These are phyloP conservation scores for Petrosia ficiformis DNA, from an alignment of 37 sponge, comb jelly and placozoan genomes.

Conservation along the genomic window DNA sequence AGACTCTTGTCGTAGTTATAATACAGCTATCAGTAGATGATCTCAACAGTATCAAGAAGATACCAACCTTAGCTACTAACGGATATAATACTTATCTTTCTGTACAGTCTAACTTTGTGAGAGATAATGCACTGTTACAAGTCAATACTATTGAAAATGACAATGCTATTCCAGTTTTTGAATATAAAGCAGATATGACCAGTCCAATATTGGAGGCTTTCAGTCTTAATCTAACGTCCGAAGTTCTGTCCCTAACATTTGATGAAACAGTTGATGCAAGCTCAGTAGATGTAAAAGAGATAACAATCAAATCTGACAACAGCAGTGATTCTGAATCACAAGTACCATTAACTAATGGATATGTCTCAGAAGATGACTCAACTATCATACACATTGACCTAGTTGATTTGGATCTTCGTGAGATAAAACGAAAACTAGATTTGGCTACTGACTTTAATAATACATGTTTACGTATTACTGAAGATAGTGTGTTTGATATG, in stretches of 20 bases:
- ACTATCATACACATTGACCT: conserved; percentile 52
- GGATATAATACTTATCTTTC: conserved; percentile 46
- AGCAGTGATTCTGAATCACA: background rate
- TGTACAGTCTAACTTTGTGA: conserved; percentile 31
- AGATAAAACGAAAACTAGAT: conserved; percentile 51
- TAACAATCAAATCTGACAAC: conserved; percentile 44
- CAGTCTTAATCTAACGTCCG: conserved; percentile 72
- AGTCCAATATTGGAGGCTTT: conserved; percentile 55
- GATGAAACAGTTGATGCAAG: conserved; percentile 77
- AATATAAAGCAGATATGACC: conserved; percentile 41
- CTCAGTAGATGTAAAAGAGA: conserved; percentile 13
- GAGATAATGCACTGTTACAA: conserved; percentile 37
- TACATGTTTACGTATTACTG: conserved; percentile 57
- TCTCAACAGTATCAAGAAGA: conserved; percentile 60
- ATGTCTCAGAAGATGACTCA: conserved; percentile 30
- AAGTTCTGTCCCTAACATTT: conserved; percentile 73
- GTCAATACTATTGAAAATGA: conserved; percentile 39
- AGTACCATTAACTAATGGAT: conserved; percentile 27
- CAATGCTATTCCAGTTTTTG: background rate
- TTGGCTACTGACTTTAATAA: conserved; percentile 65
- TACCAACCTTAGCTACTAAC: conserved; percentile 56
- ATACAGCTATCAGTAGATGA: conserved; percentile 49
- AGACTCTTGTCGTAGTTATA: conserved; percentile 29
- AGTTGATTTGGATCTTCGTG: conserved; percentile 39
- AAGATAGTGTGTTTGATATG: conserved; percentile 36